phyloP scores from a whole-genome alignment of 2,113 vertebrate species.

The Ptilonorhynchus violaceus region DNA sequence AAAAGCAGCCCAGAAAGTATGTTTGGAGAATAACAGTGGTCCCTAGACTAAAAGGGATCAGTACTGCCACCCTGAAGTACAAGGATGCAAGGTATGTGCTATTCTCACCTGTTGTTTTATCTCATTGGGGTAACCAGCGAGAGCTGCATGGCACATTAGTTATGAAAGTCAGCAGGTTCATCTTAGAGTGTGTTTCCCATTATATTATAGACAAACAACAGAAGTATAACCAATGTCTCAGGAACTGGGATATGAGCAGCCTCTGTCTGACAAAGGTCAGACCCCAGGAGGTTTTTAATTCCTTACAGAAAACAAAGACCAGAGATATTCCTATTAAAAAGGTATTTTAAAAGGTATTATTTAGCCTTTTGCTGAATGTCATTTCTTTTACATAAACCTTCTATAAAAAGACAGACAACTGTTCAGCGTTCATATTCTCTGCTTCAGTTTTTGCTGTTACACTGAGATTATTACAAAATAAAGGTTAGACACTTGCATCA shows the following conservation, averaged over 20 bases:
- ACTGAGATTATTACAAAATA: background rate
- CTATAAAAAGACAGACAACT: background rate
- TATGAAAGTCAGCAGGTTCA: background rate
- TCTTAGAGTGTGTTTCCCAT: background rate
- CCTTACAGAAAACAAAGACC: background rate
- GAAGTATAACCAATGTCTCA: background rate
- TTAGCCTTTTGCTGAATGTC: background rate
- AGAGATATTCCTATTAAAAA: background rate
- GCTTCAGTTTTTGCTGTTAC: background rate
- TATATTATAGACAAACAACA: background rate
- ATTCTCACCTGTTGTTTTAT: background rate
- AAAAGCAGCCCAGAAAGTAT: background rate
- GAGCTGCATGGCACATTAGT: background rate
- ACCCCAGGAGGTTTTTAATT: background rate
- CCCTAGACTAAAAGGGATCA: background rate
- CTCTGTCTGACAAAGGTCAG: background rate
- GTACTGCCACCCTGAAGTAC: background rate
- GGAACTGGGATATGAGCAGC: background rate
- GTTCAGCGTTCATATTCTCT: background rate
- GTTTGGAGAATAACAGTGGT: background rate
- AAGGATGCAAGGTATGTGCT: background rate
- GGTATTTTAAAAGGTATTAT: background rate
- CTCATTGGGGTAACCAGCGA: background rate
- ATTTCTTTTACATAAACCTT: background rate
- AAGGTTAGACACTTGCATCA: background rate